Conservation (phyloP, 2,113 vertebrate genomes). For the Lethenteron camtschaticum region DNA sequence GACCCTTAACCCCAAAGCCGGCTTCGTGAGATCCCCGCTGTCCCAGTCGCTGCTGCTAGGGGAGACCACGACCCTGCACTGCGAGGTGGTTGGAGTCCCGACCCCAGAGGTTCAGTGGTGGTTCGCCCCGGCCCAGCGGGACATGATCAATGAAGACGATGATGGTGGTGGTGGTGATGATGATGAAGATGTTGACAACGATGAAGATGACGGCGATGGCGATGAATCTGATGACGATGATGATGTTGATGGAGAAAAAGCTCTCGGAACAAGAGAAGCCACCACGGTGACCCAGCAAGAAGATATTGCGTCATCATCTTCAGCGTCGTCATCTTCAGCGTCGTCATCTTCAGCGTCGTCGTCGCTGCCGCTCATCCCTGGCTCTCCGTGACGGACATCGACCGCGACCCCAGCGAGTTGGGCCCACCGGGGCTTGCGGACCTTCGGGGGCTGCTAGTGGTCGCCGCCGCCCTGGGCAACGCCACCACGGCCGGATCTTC, state of each 20-base stretch:
- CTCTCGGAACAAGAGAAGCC: too few species aligned
- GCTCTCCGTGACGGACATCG: too few species aligned
- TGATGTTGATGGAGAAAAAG: too few species aligned
- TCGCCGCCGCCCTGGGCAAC: constrained; percentile 50
- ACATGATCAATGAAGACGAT: too few species aligned
- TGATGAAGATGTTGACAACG: too few species aligned
- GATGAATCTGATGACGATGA: constrained; percentile 28
- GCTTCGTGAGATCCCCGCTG: constrained; percentile 53
- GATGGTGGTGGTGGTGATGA: too few species aligned
- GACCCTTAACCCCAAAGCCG: constrained; percentile 20
- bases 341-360: too few species aligned
- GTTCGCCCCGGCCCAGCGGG: constrained; percentile 17
- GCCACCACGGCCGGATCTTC: constrained; percentile 13
- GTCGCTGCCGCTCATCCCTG: too few species aligned
- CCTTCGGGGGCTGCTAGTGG: constrained; percentile 97
- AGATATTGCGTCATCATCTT: too few species aligned
- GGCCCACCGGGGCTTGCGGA: constrained; percentile 83
- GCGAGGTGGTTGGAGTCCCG: constrained; percentile 55
- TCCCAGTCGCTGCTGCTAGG: constrained; percentile 39
- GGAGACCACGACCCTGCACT: constrained; percentile 45
- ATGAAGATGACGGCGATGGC: constrained; percentile 20
- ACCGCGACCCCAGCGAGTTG: too few species aligned
- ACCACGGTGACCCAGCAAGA: too few species aligned
- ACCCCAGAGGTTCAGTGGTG: constrained; percentile 77
- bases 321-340: too few species aligned